phyloP scores from a whole-genome alignment of 2,113 vertebrate genomes.

The Pachypanchax playfairii region DNA sequence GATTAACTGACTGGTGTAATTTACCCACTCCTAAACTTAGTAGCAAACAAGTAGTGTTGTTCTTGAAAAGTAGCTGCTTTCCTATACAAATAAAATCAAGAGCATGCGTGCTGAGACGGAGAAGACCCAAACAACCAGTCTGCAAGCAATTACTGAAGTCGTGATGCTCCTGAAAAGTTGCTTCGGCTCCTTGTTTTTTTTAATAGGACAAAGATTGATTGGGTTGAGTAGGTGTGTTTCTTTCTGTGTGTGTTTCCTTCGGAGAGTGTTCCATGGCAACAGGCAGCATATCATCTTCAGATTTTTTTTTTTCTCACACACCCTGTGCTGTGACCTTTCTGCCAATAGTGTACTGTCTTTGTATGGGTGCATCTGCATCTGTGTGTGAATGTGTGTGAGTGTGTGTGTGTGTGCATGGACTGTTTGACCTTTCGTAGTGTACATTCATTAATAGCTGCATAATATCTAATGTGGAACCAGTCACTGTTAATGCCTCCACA shows the following conservation, averaged over 20 bases:
- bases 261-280: conserved; percentile 74
- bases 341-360: conserved; percentile 38
- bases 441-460: conserved; percentile 51
- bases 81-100: conserved; percentile 25
- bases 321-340: conserved; percentile 64
- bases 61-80: conserved; percentile 36
- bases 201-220: conserved; percentile 28
- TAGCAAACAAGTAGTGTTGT: conserved; percentile 27
- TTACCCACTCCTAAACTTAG: conserved; percentile 49
- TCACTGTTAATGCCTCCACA: conserved; percentile 20
- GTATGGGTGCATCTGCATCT: conserved; percentile 44
- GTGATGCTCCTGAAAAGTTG: conserved; percentile 37
- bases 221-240: conserved; percentile 45
- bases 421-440: conserved; percentile 60
- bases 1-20: conserved; percentile 63
- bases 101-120: neutral
- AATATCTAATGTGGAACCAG: conserved; percentile 37
- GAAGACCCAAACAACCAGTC: conserved; percentile 1
- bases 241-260: conserved; percentile 32
- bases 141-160: conserved; percentile 7
- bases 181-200: conserved; percentile 7
- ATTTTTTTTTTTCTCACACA: conserved; percentile 55
- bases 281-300: conserved; percentile 65
- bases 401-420: conserved; percentile 30
- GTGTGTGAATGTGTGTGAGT: neutral